These are phyloP conservation scores for Listrodromus nycthemerus DNA, from an alignment of 2,888 invertebrate species.

Conservation along the genomic window DNA sequence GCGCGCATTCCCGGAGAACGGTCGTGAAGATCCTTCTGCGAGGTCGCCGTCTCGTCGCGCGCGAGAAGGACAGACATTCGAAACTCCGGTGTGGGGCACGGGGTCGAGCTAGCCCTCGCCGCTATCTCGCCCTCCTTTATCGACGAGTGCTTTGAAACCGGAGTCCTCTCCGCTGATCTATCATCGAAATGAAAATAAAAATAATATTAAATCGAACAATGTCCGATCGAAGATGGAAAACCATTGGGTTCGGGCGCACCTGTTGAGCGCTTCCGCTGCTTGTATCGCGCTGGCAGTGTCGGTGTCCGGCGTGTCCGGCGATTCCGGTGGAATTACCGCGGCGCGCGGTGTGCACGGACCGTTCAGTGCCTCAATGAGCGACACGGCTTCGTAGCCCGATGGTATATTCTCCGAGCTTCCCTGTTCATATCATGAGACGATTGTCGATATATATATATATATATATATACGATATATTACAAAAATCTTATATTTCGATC, in stretches of 20 bases:
- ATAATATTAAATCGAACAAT: slow-evolving; percentile 3
- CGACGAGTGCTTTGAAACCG: slow-evolving; percentile 79
- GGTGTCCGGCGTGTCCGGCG: slow-evolving; percentile 87
- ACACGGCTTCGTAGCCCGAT: slow-evolving; percentile 96
- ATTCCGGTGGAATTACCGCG: slow-evolving; percentile 83
- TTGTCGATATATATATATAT: no score
- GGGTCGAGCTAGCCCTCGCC: slow-evolving; percentile 75
- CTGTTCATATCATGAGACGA: slow-evolving; percentile 79
- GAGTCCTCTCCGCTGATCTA: slow-evolving; percentile 81
- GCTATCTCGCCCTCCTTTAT: slow-evolving; percentile 79
- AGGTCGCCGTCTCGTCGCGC: slow-evolving; percentile 86
- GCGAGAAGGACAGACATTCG: slow-evolving; percentile 90
- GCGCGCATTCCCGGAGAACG: slow-evolving; percentile 80
- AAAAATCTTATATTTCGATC: no score
- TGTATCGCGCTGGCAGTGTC: slow-evolving; percentile 87
- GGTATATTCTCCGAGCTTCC: slow-evolving; percentile 94
- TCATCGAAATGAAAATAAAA: neutral
- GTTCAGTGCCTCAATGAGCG: slow-evolving; percentile 97
- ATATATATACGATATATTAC: no score
- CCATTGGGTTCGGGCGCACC: slow-evolving; percentile 75
- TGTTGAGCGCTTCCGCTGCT: slow-evolving; percentile 90
- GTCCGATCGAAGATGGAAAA: neutral
- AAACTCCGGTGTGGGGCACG: slow-evolving; percentile 86
- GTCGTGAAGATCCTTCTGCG: slow-evolving; percentile 81
- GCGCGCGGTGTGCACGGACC: slow-evolving; percentile 90